Evolutionary conservation across 2,888 invertebrate species (phyloP).

Genomic region (Nyleta sp.): DNA sequence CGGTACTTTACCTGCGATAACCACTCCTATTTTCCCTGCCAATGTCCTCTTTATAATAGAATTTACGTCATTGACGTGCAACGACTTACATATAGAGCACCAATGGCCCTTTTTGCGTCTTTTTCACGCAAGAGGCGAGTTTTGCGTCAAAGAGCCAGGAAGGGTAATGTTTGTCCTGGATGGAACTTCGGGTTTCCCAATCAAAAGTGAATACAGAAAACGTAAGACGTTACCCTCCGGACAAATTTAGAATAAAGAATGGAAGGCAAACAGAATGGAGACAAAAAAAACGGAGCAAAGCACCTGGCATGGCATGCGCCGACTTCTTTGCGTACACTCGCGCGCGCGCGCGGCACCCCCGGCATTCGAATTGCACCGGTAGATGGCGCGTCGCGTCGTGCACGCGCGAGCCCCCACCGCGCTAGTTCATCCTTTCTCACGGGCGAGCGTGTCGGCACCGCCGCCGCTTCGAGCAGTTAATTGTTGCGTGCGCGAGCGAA

Average conservation of each 20-base stretch:
- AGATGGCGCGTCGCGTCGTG: conserved; percentile 2
- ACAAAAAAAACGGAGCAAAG: no score
- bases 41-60: no score
- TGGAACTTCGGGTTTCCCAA: conserved; percentile 29
- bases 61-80: no score
- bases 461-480: conserved; percentile 54
- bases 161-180: conserved; percentile 4
- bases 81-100: no score
- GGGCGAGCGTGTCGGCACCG: conserved; percentile 25
- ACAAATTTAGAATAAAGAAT: conserved; percentile 30
- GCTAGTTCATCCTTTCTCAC: conserved; percentile 6
- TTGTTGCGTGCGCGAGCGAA: conserved; percentile 60
- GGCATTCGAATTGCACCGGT: background rate
- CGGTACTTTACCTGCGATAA: no score
- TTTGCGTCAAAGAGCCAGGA: conserved; percentile 10
- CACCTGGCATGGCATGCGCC: no score
- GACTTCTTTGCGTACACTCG: no score
- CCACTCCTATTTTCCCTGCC: no score
- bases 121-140: conserved; percentile 14
- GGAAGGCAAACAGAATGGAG: no score
- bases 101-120: no score
- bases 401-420: background rate
- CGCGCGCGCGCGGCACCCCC: no score
- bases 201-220: conserved; percentile 34
- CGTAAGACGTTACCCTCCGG: conserved; percentile 22